Percentiles rank a stretch among this genome's conserved stretches.
These are phyloP conservation scores for Morone saxatilis DNA, from an alignment of 2,113 vertebrate genomes.

Conservation along the genomic window DNA sequence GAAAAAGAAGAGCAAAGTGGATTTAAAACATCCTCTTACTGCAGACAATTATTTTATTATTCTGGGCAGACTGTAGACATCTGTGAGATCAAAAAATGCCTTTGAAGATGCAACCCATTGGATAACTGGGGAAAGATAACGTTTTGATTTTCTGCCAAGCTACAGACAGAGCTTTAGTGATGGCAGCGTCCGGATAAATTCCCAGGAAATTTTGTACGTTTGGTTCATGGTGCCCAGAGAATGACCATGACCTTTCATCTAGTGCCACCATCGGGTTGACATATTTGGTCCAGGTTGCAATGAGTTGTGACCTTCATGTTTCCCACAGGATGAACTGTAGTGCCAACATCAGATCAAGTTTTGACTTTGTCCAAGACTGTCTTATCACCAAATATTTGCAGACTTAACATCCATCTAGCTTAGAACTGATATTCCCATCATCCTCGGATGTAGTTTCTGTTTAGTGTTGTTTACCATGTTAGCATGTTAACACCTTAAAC, in stretches of 20 bases:
- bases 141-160: not conserved
- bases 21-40: too few relatives aligned
- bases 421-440: not conserved
- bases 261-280: not conserved
- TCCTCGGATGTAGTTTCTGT: not conserved
- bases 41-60: not conserved
- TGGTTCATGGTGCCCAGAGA: not conserved
- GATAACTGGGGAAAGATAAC: not conserved
- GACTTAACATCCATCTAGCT: not conserved
- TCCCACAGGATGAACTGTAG: not conserved
- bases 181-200: not conserved
- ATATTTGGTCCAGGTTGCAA: not conserved
- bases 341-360: not conserved
- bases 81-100: not conserved
- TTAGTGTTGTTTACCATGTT: too few relatives aligned
- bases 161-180: not conserved
- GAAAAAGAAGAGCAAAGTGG: not conserved
- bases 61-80: not conserved
- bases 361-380: not conserved
- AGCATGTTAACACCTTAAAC: not conserved
- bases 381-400: not conserved
- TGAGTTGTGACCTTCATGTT: not conserved
- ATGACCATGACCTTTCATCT: not conserved
- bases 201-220: not conserved
- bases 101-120: not conserved